These are phyloP conservation scores for Halictus quadricinctus DNA, from an alignment of 2,888 invertebrate genomes.

Conservation along the genomic window DNA sequence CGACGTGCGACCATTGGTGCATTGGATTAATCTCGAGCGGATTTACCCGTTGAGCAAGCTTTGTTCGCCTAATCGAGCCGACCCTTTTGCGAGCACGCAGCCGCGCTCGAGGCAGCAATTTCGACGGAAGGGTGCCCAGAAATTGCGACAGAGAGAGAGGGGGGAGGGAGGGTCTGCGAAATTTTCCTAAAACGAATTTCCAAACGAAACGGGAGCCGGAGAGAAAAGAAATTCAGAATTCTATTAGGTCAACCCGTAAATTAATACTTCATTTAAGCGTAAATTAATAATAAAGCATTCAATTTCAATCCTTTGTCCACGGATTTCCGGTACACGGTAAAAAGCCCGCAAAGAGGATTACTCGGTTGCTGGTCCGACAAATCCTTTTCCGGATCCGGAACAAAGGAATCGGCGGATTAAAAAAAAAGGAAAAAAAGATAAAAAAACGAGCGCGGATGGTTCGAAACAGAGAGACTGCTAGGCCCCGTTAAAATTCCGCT, in stretches of 20 bases:
- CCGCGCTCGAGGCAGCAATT: not conserved
- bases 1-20: not conserved
- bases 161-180: not conserved
- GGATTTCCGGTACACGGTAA: constrained; percentile 25
- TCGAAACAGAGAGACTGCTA: not conserved
- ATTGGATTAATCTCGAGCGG: constrained; percentile 11
- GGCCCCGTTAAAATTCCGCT: constrained; percentile 33
- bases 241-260: too few relatives aligned
- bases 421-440: constrained; percentile 4
- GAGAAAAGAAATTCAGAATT: not conserved
- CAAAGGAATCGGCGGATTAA: constrained; percentile 20
- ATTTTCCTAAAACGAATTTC: not conserved
- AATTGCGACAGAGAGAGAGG: too few relatives aligned
- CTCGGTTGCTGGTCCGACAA: constrained; percentile 24
- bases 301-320: not conserved
- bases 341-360: constrained; percentile 36
- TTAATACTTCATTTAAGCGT: too few relatives aligned
- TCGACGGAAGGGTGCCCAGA: not conserved
- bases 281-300: too few relatives aligned
- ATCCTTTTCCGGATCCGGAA: constrained; percentile 27
- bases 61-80: not conserved
- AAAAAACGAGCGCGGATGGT: not conserved
- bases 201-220: not conserved
- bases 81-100: constrained; percentile 15
- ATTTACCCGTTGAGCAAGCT: not conserved